A percentile compares a stretch with the other conserved stretches of the same genome.
Conservation (phyloP, 2,797 vertebrate genomes). For the Echiichthys vipera region DNA sequence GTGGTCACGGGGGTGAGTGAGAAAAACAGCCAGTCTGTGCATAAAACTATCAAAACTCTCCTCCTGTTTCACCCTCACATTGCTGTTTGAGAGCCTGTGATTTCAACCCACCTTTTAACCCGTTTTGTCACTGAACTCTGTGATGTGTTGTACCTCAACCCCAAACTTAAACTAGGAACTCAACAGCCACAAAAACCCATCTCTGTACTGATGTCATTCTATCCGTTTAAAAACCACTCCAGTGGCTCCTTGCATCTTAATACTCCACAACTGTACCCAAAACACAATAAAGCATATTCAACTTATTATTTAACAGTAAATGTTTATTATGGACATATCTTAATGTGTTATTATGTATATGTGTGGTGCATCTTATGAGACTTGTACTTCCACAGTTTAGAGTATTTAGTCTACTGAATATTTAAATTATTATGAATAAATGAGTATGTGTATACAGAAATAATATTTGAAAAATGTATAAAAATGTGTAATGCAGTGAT, state of each 20-base stretch:
- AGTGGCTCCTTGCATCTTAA: slow-evolving; percentile 54
- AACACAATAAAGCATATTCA: slow-evolving; percentile 50
- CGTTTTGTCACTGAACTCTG: slow-evolving; percentile 35
- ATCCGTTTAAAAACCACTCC: slow-evolving; percentile 14
- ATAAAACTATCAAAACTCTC: slow-evolving; percentile 57
- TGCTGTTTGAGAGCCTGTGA: slow-evolving; percentile 42
- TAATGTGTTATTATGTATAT: slow-evolving; percentile 75
- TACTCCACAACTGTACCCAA: slow-evolving; percentile 43
- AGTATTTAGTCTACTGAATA: slow-evolving; percentile 76
- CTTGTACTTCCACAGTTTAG: slow-evolving; percentile 80
- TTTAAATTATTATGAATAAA: slow-evolving; percentile 80
- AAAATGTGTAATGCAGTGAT: slow-evolving; percentile 45
- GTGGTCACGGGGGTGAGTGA: slow-evolving; percentile 81
- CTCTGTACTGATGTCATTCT: slow-evolving; percentile 39
- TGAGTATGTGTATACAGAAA: slow-evolving; percentile 70
- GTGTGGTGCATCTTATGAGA: slow-evolving; percentile 81
- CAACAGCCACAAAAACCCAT: slow-evolving; percentile 25
- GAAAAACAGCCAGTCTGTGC: slow-evolving; percentile 73
- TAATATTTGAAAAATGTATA: slow-evolving; percentile 37
- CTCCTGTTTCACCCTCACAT: slow-evolving; percentile 48
- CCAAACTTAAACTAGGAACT: slow-evolving; percentile 9
- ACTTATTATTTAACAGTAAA: slow-evolving; percentile 71
- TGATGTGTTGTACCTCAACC: slow-evolving; percentile 65
- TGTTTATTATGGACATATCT: slow-evolving; percentile 79
- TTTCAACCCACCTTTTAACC: slow-evolving; percentile 13